Evolutionary conservation across 2,888 invertebrate genomes (phyloP), one percentile per base, ranked within the genome.

Genomic region (Diogma glabrata): DNA sequence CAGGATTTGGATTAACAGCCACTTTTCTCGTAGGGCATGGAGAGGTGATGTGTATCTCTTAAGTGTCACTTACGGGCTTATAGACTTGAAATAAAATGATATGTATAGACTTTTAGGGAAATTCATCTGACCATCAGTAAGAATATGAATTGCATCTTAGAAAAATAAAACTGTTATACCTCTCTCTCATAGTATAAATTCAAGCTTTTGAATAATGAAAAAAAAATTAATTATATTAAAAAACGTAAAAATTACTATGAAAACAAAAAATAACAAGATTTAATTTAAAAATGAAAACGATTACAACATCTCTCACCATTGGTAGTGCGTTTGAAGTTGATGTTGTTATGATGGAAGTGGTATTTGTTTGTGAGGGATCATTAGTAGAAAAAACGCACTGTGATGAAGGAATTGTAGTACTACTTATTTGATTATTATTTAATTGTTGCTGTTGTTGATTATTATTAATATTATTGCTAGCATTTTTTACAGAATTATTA

Each of bases 181-280:
- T n/a, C n/a, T n/a, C n/a, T n/a, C n/a, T n/a, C n/a, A n/a, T n/a
- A n/a, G n/a, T n/a, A n/a, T n/a, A n/a, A n/a, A n/a, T n/a, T n/a
- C n/a, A n/a, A n/a, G n/a, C n/a, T n/a, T n/a, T n/a, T n/a, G n/a
- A n/a, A n/a, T n/a, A n/a, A n/a, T n/a, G n/a, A 61, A 63, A 61
- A 51, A 33, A 23, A 46, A 63, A 61, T 63, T 64, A 63, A 62
- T 52, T 61, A 59, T 63, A 55, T 49, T 55, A 53, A 53, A 20
- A 50, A 55, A 49, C 54, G 36, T 40, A 54, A 19, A 30, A 36
- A 36, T 16, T 14, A 14, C 36, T 14, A 14, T 14, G 8, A 8
- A 36, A 36, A 36, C n/a, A 36, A 36, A 36, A 48, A 33, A 26
- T 24, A 46, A 45, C 12, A 46, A 46, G 33, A 30, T 30, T 48